Conservation (phyloP, 2,797 vertebrate genomes). For the Macropus fuliginosus region DNA sequence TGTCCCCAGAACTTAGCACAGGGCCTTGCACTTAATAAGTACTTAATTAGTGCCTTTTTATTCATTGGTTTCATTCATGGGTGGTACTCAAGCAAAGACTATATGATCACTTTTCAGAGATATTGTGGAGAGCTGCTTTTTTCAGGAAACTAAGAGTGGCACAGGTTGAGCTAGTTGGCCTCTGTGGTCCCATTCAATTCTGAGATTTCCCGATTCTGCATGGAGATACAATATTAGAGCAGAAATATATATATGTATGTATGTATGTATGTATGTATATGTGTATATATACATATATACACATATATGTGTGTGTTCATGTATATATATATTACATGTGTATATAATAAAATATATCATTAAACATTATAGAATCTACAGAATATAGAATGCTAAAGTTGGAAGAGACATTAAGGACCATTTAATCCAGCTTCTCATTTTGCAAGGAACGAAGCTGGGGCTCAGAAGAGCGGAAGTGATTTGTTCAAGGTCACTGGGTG, state of each 20-base stretch:
- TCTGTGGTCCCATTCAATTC: background rate
- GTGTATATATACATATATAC: too few species aligned
- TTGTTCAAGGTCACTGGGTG: background rate
- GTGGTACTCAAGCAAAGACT: background rate
- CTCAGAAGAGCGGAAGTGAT: background rate
- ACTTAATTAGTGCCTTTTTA: background rate
- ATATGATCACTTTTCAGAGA: background rate
- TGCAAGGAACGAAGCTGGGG: slow-evolving; percentile 8
- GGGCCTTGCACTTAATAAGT: background rate
- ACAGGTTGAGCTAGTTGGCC: background rate
- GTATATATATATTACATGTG: too few species aligned
- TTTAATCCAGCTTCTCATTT: background rate
- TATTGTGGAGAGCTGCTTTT: background rate
- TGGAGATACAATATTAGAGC: background rate
- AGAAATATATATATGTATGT: background rate
- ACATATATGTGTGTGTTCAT: too few species aligned
- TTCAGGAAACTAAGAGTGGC: background rate
- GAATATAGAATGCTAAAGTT: background rate
- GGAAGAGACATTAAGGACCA: background rate
- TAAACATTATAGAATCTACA: too few species aligned
- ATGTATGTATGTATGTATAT: too few species aligned
- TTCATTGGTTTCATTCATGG: background rate
- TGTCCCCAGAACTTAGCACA: background rate
- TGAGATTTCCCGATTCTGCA: background rate
- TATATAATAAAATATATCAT: too few species aligned